phyloP scores from a whole-genome alignment of 2,113 vertebrate genomes.

The Crotalus tigris region DNA sequence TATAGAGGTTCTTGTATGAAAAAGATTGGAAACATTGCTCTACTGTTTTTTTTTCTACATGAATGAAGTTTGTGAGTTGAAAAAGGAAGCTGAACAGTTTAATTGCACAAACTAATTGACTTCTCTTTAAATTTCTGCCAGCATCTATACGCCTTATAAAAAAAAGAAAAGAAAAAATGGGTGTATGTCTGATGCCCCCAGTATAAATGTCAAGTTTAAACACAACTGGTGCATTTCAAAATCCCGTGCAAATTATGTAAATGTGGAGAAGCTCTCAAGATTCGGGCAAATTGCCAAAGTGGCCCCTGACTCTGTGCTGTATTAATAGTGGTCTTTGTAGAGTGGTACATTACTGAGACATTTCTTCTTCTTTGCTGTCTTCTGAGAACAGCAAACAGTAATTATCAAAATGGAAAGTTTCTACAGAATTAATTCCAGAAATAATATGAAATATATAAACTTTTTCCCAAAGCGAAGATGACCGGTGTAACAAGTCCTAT shows the following conservation, averaged over 20 bases:
- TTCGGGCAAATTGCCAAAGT: background rate
- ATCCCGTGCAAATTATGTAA: rapidly evolving
- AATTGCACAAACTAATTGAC: background rate
- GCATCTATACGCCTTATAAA: background rate
- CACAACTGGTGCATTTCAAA: background rate
- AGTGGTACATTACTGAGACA: background rate
- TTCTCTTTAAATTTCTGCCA: background rate
- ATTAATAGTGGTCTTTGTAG: background rate
- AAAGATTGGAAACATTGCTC: background rate
- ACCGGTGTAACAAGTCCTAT: rapidly evolving
- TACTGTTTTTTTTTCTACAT: background rate
- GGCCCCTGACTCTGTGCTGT: background rate
- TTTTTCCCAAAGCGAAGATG: constrained; percentile 6
- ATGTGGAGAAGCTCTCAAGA: background rate
- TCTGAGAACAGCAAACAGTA: background rate
- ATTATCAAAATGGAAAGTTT: background rate
- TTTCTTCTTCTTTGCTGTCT: background rate
- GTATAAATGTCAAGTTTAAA: background rate
- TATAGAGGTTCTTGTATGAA: background rate
- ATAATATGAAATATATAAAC: background rate
- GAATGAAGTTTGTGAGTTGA: too few species aligned
- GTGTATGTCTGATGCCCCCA: background rate
- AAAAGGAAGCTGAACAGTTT: background rate
- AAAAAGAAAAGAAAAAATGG: background rate
- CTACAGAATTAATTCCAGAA: background rate